Conservation (phyloP, 2,113 vertebrate species). For the Hassar affinis region DNA sequence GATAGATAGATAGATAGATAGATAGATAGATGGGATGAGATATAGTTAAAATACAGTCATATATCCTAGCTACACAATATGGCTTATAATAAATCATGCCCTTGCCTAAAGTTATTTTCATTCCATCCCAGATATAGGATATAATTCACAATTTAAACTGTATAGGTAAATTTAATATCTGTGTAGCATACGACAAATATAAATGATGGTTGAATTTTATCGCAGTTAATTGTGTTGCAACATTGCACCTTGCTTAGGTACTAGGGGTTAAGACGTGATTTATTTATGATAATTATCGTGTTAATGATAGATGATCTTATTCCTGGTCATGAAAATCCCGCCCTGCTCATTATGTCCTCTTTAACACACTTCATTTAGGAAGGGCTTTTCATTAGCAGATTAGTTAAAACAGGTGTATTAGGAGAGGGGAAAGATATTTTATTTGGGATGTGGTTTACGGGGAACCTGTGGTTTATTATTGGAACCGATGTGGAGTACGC, state of each 20-base stretch:
- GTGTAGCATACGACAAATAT: neutral
- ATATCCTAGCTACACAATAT: neutral
- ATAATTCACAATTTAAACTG: neutral
- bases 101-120: neutral
- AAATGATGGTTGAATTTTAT: neutral
- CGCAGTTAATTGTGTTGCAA: neutral
- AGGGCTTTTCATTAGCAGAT: neutral
- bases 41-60: neutral
- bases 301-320: neutral
- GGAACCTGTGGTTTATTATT: neutral
- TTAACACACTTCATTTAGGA: neutral
- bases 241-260: neutral
- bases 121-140: too few species aligned
- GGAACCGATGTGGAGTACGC: too few species aligned
- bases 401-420: neutral
- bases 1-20: neutral
- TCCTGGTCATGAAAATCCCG: neutral
- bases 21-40: neutral
- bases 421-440: neutral
- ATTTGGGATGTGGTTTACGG: too few species aligned
- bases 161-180: neutral
- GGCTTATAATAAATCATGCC: neutral
- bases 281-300: neutral
- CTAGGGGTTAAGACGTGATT: neutral
- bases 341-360: neutral